phyloP scores from a whole-genome alignment of 2,888 invertebrate genomes.

The Zhuqinia jingwanae region DNA sequence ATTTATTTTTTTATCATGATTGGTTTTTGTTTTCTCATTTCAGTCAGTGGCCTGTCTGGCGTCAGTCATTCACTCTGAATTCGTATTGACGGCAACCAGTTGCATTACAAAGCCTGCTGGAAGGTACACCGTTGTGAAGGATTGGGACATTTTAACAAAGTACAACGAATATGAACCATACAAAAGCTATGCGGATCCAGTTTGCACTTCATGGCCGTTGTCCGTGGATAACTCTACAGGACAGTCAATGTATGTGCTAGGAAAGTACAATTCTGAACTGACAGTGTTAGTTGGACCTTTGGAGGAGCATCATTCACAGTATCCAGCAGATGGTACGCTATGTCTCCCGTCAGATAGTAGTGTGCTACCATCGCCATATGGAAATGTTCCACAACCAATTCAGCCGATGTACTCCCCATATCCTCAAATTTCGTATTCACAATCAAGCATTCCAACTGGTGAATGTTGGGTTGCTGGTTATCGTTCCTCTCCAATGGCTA shows the following conservation, averaged over 20 bases:
- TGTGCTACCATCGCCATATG: slow-evolving; percentile 25
- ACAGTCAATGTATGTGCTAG: not conserved
- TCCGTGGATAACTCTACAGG: slow-evolving; percentile 32
- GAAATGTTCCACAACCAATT: slow-evolving; percentile 41
- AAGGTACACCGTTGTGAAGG: slow-evolving; percentile 65
- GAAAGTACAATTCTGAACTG: slow-evolving; percentile 20
- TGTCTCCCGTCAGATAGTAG: slow-evolving; percentile 64
- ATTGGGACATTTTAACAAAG: slow-evolving; percentile 75
- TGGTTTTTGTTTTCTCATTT: not conserved
- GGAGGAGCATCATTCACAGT: slow-evolving; percentile 45
- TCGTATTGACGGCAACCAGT: slow-evolving; percentile 62
- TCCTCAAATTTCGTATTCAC: slow-evolving; percentile 42
- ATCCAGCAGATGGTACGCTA: slow-evolving; percentile 67
- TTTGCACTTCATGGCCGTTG: slow-evolving; percentile 72
- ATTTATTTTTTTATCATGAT: slow-evolving; percentile 4
- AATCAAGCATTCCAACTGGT: slow-evolving; percentile 43
- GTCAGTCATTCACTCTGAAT: slow-evolving; percentile 59
- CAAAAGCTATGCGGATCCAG: slow-evolving; percentile 71
- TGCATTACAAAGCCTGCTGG: slow-evolving; percentile 68
- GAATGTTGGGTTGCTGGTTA: slow-evolving; percentile 76
- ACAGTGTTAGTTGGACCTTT: not conserved
- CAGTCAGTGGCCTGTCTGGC: slow-evolving; percentile 73
- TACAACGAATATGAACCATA: slow-evolving; percentile 76
- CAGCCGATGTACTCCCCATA: slow-evolving; percentile 48
- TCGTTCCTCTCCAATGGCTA: slow-evolving; percentile 69